Evolutionary conservation across 2,888 invertebrate species (phyloP).

Genomic region (Hypena proboscidalis): DNA sequence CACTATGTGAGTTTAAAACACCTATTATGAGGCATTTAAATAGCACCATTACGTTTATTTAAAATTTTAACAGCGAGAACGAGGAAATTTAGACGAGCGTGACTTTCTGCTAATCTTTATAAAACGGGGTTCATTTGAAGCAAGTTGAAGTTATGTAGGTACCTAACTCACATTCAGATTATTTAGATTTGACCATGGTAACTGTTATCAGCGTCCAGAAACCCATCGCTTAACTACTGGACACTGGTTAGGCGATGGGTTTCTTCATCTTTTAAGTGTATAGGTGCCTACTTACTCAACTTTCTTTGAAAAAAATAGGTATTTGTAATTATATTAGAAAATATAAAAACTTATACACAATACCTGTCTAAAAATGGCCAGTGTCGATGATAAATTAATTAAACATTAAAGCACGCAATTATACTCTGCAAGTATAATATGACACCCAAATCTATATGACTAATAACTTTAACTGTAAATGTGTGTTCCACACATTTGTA

Average conservation of each 20-base stretch:
- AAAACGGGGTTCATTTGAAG: too few relatives aligned
- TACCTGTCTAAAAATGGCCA: too few relatives aligned
- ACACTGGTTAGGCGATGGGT: too few relatives aligned
- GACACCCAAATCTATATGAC: conserved; percentile 30
- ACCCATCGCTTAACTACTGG: too few relatives aligned
- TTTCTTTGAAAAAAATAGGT: too few relatives aligned
- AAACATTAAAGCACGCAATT: conserved; percentile 24
- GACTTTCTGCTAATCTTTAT: conserved; percentile 30
- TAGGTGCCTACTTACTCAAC: too few relatives aligned
- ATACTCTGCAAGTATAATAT: conserved; percentile 19
- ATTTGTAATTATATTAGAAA: too few relatives aligned
- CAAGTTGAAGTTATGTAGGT: conserved; percentile 10
- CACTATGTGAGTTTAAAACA: conserved; percentile 28
- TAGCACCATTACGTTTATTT: conserved; percentile 36
- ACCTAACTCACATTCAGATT: too few relatives aligned
- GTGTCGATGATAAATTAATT: conserved; percentile 22
- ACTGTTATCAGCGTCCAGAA: too few relatives aligned
- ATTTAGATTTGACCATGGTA: too few relatives aligned
- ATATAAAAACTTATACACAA: too few relatives aligned
- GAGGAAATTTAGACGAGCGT: conserved; percentile 43
- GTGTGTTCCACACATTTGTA: conserved; percentile 31
- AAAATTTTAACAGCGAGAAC: conserved; percentile 43
- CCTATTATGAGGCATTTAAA: conserved; percentile 42
- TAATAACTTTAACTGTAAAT: conserved; percentile 37
- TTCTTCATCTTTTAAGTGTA: too few relatives aligned